Conservation (phyloP, 2,113 vertebrate genomes). For the Phyllopteryx taeniolatus region DNA sequence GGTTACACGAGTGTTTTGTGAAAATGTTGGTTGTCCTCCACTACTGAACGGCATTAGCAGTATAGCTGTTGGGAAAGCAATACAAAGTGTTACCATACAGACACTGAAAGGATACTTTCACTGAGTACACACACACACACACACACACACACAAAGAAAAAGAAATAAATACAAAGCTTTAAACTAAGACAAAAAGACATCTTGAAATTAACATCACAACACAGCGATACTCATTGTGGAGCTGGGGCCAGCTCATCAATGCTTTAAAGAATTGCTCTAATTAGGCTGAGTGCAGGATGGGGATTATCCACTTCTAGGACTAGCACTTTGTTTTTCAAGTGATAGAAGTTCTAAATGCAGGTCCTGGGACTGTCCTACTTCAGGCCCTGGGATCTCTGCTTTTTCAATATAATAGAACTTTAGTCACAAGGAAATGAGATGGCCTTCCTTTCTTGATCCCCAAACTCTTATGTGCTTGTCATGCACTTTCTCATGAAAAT, state of each 20-base stretch:
- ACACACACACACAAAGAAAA: slow-evolving; percentile 2
- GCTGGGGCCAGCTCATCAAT: slow-evolving; percentile 35
- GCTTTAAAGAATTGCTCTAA: slow-evolving; percentile 35
- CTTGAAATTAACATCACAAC: slow-evolving; percentile 43
- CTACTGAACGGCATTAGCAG: background rate
- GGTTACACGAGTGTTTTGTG: background rate
- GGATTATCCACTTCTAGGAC: slow-evolving; percentile 23
- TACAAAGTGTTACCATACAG: slow-evolving; percentile 28
- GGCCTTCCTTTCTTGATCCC: slow-evolving; percentile 41
- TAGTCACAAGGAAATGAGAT: slow-evolving; percentile 52
- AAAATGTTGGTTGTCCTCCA: background rate
- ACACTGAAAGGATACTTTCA: slow-evolving; percentile 17
- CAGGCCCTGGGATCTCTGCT: slow-evolving; percentile 34
- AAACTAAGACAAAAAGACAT: slow-evolving; percentile 13
- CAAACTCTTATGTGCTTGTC: slow-evolving; percentile 23
- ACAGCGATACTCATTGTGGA: slow-evolving; percentile 14
- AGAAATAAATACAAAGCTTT: slow-evolving; percentile 15
- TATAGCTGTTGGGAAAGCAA: background rate
- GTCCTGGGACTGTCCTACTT: slow-evolving; percentile 61
- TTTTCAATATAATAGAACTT: slow-evolving; percentile 37
- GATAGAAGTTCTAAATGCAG: slow-evolving; percentile 42
- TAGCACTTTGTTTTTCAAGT: slow-evolving; percentile 32
- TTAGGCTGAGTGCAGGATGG: slow-evolving; percentile 34
- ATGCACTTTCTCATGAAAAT: background rate
- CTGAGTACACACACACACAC: slow-evolving; percentile 16